Percentiles rank a stretch among this genome's conserved stretches.
phyloP scores from a whole-genome alignment of 2,888 invertebrate species.

The Tetropium fuscum region DNA sequence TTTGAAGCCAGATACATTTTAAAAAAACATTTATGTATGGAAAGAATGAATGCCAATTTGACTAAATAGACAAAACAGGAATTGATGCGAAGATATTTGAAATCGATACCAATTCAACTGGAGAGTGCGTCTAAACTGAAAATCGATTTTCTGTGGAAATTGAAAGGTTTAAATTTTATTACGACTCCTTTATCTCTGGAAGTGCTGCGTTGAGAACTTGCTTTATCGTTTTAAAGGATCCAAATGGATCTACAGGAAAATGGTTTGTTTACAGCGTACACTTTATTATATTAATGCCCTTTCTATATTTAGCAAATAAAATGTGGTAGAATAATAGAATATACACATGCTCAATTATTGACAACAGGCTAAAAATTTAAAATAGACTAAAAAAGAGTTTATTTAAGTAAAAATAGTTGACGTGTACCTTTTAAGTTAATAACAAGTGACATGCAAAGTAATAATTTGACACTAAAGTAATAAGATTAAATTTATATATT shows the following conservation, averaged over 20 bases:
- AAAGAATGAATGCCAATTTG: background rate
- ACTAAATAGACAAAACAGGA: background rate
- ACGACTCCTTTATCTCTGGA: constrained; percentile 38
- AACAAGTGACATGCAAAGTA: too few relatives aligned
- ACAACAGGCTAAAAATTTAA: too few relatives aligned
- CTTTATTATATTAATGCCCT: too few relatives aligned
- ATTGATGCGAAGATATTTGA: constrained; percentile 5
- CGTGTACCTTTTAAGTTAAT: too few relatives aligned
- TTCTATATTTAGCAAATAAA: too few relatives aligned
- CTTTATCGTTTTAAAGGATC: constrained; percentile 7
- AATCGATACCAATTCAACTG: constrained; percentile 22
- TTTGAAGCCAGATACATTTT: too few relatives aligned
- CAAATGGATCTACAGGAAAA: constrained; percentile 3
- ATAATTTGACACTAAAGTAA: too few relatives aligned
- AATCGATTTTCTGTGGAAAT: constrained; percentile 44
- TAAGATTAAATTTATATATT: too few relatives aligned
- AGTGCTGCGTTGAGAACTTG: constrained; percentile 10
- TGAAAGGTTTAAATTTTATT: constrained; percentile 48
- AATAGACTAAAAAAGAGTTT: too few relatives aligned
- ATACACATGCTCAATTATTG: too few relatives aligned
- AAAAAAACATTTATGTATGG: background rate
- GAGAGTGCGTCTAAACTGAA: constrained; percentile 34
- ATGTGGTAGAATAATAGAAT: too few relatives aligned
- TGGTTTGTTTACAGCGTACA: constrained; percentile 9
- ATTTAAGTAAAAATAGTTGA: too few relatives aligned